Conservation (phyloP, 2,797 vertebrate species). For the Garrulus glandarius region DNA sequence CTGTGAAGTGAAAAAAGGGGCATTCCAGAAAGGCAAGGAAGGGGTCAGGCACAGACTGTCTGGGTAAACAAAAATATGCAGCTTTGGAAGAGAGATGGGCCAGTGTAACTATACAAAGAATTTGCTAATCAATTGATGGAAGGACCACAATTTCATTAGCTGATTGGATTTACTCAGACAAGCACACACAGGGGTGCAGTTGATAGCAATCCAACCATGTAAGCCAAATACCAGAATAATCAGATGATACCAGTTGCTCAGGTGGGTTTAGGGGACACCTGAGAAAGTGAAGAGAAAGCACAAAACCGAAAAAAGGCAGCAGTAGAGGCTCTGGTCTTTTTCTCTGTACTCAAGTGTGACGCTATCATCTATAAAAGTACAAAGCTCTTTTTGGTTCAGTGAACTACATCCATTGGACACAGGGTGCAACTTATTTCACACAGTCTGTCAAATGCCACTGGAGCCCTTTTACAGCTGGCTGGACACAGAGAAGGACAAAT, state of each 20-base stretch:
- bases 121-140: background rate
- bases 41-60: background rate
- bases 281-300: background rate
- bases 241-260: background rate
- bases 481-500: background rate
- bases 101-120: background rate
- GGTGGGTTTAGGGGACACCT: slow-evolving; percentile 19
- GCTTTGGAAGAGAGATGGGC: background rate
- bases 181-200: background rate
- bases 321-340: background rate
- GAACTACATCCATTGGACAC: background rate
- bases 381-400: background rate
- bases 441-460: background rate
- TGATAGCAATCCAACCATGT: background rate
- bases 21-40: background rate
- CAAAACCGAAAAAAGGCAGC: background rate
- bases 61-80: background rate
- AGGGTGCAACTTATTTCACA: background rate
- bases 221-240: slow-evolving; percentile 35
- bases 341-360: background rate
- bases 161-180: slow-evolving; percentile 42
- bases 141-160: slow-evolving; percentile 1
- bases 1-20: background rate
- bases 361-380: background rate
- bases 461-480: background rate